Base-by-base conservation (phyloP, 2,888 invertebrate species). In the Sinopyrophorus schimmeli region DNA sequence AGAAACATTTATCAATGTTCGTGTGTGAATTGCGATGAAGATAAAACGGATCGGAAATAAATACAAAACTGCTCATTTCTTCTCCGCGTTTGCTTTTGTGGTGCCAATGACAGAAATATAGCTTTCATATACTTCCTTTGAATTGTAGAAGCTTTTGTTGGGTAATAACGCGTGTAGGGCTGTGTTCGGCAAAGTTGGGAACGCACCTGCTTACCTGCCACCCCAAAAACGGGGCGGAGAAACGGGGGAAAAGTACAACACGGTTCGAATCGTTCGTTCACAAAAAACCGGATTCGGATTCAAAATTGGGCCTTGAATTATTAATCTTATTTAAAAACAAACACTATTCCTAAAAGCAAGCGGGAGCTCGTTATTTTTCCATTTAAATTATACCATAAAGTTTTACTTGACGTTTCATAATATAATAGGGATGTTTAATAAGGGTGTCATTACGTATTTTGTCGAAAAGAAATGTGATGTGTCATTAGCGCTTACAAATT, bases 171-270 rank as follows among this genome's bases (percentile, higher is more conserved):
- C 32, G 42, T 40, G 40, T 24, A 30, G 17, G 42, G 42, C 31
- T 31, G 10, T 11, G 9, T 16, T 10, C 32, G 30, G 32, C 11
- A 16, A 32, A 16, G 20, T 10, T 24, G 20, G 32, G 42, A 31
- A 24, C 32, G 42, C 42, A 42, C 42, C 42, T 42, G 42, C 42
- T 23, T 42, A 42, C 42, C 42, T 42, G 42, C 42, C 18, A 9
- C 32, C 42, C 32, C 15, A 31, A 15, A 14, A 20, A 7, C 18
- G 2, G 21, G 11, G 32, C 7, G 9, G 6, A 12, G 32, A 11
- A 14, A 17, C 11, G 14, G 15, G 14, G 28, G 32, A 6, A 17
- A 14, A 28, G 9, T 32, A 17, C 11, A 16, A 12, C 34, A 11
- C 20, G 11, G 34, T n/a, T n/a, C 20, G 34, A 12, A 12, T 6